Evolutionary conservation across 2,113 vertebrate genomes (phyloP), one percentile per base, ranked within the genome.

Genomic region (Struthio camelus): DNA sequence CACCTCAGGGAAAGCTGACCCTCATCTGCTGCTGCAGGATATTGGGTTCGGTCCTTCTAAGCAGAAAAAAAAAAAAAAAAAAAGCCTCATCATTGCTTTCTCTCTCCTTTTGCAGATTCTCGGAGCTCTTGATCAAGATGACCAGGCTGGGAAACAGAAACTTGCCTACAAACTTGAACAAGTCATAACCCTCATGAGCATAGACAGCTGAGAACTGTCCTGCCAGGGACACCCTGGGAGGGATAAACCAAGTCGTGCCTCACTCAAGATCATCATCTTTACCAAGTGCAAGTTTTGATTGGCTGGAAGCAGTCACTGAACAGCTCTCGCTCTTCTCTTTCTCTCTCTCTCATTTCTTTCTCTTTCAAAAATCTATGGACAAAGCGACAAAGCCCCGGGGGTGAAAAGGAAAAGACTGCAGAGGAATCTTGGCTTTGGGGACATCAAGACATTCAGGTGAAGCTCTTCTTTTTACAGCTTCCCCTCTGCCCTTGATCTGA

Each of bases 221-320:
- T 99, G 98, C 99, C 99, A 99, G 99, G 98, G 98, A 98, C 98
- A 97, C 98, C 99, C 99, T 99, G 99, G 99, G 99, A 98, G 98
- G 98, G 98, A 99, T 98, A 99, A 99, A 99, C 99, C 99, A 99
- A 99, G 99, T 99, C 98, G 99, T 99, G 99, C 99, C 99, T 99
- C 99, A 99, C 98, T 98, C 98, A 99, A 99, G 98, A 99, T 99
- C 98, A 98, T 99, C 99, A 99, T 98, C 98, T 98, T 98, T 99
- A 98, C 98, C 98, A 98, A 98, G 98, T 98, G 98, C 98, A 98
- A 98, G 98, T 98, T 98, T 98, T 94, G 82, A 98, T 98, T 91
- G 97, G 98, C 97, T 97, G 89, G 96, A 97, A 97, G 97, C 98
- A 98, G 97, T 81, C 96, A 96, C 97, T 56, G 65, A 96, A 96